Percentiles rank a stretch among this genome's conserved stretches.
Evolutionary conservation across 2,113 vertebrate genomes (phyloP).

Genomic region (Tetrao urogallus): DNA sequence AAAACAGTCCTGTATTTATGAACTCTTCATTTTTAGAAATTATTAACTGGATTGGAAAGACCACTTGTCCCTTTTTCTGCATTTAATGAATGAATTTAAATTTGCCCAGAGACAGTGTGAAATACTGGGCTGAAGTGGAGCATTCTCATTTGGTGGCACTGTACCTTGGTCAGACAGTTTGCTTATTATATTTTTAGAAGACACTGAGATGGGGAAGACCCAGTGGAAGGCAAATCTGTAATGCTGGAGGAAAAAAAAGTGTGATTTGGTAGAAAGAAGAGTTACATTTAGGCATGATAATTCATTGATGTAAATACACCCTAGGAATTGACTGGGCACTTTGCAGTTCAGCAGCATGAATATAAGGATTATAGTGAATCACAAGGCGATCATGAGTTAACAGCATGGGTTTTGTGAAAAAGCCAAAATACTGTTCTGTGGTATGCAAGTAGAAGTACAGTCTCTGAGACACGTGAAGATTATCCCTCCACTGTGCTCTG

Average conservation of each 20-base stretch:
- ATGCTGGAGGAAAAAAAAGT: background rate
- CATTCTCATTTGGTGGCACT: background rate
- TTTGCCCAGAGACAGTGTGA: background rate
- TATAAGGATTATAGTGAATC: slow-evolving; percentile 16
- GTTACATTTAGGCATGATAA: background rate
- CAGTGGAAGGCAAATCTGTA: background rate
- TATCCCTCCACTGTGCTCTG: background rate
- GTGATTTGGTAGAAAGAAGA: background rate
- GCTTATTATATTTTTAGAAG: background rate
- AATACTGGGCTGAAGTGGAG: background rate
- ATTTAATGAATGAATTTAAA: background rate
- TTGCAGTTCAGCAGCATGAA: background rate
- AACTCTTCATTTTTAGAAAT: background rate
- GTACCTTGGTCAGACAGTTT: background rate
- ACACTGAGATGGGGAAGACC: background rate
- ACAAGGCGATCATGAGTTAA: slow-evolving; percentile 15
- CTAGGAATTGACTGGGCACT: background rate
- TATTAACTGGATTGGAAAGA: background rate
- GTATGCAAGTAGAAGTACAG: background rate
- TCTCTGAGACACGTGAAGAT: background rate
- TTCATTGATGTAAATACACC: background rate
- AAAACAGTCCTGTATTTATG: background rate
- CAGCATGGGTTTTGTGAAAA: background rate
- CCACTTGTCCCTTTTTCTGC: background rate
- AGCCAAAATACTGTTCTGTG: background rate